Evolutionary conservation across 2,797 vertebrate species (phyloP), one percentile per base, ranked within the genome.

Genomic region (Avahi laniger): DNA sequence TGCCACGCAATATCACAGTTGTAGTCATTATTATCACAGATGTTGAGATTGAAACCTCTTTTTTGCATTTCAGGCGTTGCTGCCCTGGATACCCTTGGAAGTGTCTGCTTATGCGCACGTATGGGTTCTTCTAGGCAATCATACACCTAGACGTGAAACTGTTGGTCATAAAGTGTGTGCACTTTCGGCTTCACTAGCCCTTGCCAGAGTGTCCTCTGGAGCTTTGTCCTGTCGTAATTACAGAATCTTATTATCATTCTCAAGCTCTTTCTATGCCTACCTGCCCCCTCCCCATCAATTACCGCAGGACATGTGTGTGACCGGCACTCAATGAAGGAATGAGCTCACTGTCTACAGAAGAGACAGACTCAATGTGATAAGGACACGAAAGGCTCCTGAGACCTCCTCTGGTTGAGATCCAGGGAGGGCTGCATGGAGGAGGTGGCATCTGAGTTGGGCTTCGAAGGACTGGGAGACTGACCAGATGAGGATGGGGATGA

Each of bases 331-430:
- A 0, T 4, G 43, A 67, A 73, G 63, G 43, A 65, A 86, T 83
- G 85, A 96, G 63, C 82, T 96, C 96, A 93, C 88, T 33, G 41
- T 79, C 75, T 93, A 87, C 92, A 73, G 48, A 65, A 92, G 70
- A 75, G 67, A 76, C 46, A 30, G 67, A 38, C 3, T 75, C 61
- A 3, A 18, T 26, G 63, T 50, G 93, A 57, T 63, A 63, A 48
- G 14, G 0, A 9, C 79, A 46, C 24, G 33, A 26, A 83, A 61
- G 73, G 14, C 89, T 81, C 76, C 14, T 2, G 18, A 95, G 93
- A 80, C 24, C 46, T 70, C 33, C 43, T 87, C 88, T 86, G 82
- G 73, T 67, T 13, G 41, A 59, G 50, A 54, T 43, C 63, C 79
- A 69, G 18, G 92, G 69, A 93, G 50, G 91, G 35, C 93, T 95